A percentile compares a stretch with the other conserved stretches of the same genome.
Evolutionary conservation across 2,113 vertebrate species (phyloP).

Genomic region (Zosterops lateralis): DNA sequence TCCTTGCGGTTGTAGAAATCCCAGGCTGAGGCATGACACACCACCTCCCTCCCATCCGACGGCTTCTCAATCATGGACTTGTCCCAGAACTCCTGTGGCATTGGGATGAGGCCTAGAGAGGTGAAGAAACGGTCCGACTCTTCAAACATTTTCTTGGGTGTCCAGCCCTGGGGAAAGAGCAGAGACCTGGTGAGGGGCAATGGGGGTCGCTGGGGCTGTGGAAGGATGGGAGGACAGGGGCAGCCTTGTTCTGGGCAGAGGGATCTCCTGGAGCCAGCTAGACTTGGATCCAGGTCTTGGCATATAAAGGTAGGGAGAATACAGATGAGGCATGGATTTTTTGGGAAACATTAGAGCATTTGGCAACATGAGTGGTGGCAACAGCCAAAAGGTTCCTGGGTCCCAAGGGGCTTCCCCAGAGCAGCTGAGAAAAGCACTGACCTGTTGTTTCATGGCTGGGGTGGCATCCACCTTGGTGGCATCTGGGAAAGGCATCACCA

Average conservation of each 20-base stretch:
- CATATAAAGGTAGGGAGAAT: not conserved
- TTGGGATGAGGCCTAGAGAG: slow-evolving; percentile 84
- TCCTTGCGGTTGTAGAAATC: slow-evolving; percentile 84
- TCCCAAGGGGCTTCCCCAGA: not conserved
- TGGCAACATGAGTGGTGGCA: not conserved
- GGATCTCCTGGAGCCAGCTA: not conserved
- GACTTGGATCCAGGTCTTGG: not conserved
- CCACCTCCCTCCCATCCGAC: slow-evolving; percentile 67
- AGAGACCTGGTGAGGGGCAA: not conserved
- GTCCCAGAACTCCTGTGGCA: slow-evolving; percentile 81
- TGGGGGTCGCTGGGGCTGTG: not conserved
- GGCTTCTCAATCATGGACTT: slow-evolving; percentile 83
- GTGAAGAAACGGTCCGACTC: slow-evolving; percentile 87
- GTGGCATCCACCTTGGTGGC: slow-evolving; percentile 90
- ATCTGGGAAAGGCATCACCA: slow-evolving; percentile 84
- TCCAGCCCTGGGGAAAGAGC: slow-evolving; percentile 81
- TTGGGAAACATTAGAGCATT: not conserved
- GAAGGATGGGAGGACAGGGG: not conserved
- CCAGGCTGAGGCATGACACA: slow-evolving; percentile 82
- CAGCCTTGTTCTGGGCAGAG: not conserved
- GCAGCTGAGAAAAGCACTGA: slow-evolving; percentile 46
- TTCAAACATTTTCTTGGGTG: slow-evolving; percentile 85
- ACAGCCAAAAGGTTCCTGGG: not conserved
- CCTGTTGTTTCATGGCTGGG: slow-evolving; percentile 89
- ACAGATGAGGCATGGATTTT: not conserved